Evolutionary conservation across 2,888 invertebrate species (phyloP), one percentile per base, ranked within the genome.

Genomic region (Melanophora roralis): DNA sequence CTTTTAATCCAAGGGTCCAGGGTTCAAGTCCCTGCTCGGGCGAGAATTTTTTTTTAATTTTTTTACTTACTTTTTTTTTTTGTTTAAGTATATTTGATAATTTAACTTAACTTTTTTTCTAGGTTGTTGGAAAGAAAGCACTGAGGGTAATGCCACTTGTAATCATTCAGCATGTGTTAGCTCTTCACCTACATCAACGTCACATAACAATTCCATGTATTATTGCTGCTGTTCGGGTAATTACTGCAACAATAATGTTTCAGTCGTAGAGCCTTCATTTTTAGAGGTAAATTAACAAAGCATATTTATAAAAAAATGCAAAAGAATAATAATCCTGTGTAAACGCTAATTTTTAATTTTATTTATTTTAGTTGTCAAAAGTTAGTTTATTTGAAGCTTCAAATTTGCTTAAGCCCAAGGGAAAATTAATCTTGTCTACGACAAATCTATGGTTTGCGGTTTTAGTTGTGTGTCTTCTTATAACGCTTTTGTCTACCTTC

Each of bases 141-240:
- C 92, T 0, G 91, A 92, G 55, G 89, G 90, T 81, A 90, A 91
- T 57, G 90, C 91, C 53, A 90, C 91, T 55, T 92, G 93, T n/a
- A 90, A 90, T 59, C 89, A 90, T 72, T 84, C 89, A 0, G 89
- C 92, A 81, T 94, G 94, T 84, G 89, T 94, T 85, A 87, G 94
- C 83, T 90, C 92, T 83, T 88, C 92, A 85, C 89, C 92, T 85
- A 89, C 87, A 2, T 83, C 92, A 85, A 89, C 87, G 2, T 83
- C 87, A 0, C 86, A 86, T 8, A 86, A 84, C 27, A 85, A 82
- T 65, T 83, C 92, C 90, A 83, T 93, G 93, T 77, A 94, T 92
- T 89, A 97, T 94, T 90, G 98, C 85, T 97, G 97, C 88, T 97
- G 97, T 86, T 92, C 92, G 5, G 94, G 93, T 2, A 92, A 94